A percentile compares a stretch with the other conserved stretches of the same genome.
Conservation (phyloP, 2,888 invertebrate species). For the Eristalis arbustorum region DNA sequence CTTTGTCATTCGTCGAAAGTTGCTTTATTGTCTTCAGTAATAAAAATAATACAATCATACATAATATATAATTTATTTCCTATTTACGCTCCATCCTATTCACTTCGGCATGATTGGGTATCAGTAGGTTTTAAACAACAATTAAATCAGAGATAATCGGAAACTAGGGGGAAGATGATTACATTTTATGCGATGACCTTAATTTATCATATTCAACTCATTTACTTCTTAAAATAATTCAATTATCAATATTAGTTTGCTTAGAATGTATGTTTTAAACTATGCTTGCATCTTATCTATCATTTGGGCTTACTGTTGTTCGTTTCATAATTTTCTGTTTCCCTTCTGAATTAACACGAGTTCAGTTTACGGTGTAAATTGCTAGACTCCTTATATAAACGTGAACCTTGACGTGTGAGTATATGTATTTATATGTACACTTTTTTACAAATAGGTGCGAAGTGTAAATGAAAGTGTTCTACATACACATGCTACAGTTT, state of each 20-base stretch:
- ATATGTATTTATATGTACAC: conserved; percentile 35
- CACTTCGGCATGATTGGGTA: not conserved
- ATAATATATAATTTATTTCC: conserved; percentile 11
- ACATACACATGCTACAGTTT: not conserved
- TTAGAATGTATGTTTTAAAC: not conserved
- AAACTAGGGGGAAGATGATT: not conserved
- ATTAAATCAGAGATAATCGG: not conserved
- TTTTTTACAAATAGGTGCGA: conserved; percentile 46
- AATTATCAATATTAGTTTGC: not conserved
- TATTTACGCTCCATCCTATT: conserved; percentile 7
- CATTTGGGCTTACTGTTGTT: not conserved
- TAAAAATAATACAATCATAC: conserved; percentile 38
- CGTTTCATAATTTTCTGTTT: conserved; percentile 22
- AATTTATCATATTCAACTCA: not conserved
- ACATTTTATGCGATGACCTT: conserved; percentile 10
- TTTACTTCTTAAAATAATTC: conserved; percentile 6
- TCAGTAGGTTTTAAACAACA: not conserved
- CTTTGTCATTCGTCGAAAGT: conserved; percentile 49
- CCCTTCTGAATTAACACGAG: conserved; percentile 21
- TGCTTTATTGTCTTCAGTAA: conserved; percentile 64
- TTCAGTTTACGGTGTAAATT: conserved; percentile 27
- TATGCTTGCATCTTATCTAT: not conserved
- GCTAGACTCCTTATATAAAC: conserved; percentile 20
- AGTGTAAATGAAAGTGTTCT: conserved; percentile 23
- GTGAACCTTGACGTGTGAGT: conserved; percentile 24